Evolutionary conservation across 2,113 vertebrate genomes (phyloP).

Genomic region (Zapus hudsonius): DNA sequence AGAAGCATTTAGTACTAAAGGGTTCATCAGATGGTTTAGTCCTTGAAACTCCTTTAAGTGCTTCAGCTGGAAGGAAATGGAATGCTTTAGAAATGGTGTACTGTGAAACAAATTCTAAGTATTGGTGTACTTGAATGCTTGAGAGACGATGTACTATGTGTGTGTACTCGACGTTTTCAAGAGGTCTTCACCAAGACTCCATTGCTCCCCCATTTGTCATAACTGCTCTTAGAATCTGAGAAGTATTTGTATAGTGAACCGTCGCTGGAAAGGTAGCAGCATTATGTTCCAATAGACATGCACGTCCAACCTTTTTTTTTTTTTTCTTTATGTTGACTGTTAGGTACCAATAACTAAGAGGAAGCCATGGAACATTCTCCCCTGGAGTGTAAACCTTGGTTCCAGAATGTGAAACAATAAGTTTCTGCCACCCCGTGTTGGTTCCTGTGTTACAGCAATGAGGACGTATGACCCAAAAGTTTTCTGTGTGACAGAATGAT

Average conservation of each 20-base stretch:
- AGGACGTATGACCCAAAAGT: neutral
- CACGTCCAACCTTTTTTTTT: neutral
- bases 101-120: slow-evolving; percentile 68
- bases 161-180: slow-evolving; percentile 71
- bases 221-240: neutral
- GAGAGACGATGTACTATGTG: neutral
- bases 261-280: neutral
- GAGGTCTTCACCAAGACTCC: slow-evolving; percentile 68
- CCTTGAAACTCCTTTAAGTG: slow-evolving; percentile 60
- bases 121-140: slow-evolving; percentile 59
- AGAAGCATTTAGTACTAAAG: slow-evolving; percentile 58
- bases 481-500: neutral
- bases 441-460: neutral
- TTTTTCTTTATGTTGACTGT: slow-evolving; percentile 35
- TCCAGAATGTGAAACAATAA: neutral
- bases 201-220: neutral
- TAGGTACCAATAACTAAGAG: neutral
- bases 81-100: slow-evolving; percentile 54
- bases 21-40: slow-evolving; percentile 70
- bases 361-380: neutral
- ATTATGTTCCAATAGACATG: neutral
- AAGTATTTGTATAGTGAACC: slow-evolving; percentile 28
- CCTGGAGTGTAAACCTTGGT: neutral
- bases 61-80: slow-evolving; percentile 59
- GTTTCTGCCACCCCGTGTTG: neutral